phyloP scores from a whole-genome alignment of 2,113 vertebrate species.

The Apistogramma diplotaenia region DNA sequence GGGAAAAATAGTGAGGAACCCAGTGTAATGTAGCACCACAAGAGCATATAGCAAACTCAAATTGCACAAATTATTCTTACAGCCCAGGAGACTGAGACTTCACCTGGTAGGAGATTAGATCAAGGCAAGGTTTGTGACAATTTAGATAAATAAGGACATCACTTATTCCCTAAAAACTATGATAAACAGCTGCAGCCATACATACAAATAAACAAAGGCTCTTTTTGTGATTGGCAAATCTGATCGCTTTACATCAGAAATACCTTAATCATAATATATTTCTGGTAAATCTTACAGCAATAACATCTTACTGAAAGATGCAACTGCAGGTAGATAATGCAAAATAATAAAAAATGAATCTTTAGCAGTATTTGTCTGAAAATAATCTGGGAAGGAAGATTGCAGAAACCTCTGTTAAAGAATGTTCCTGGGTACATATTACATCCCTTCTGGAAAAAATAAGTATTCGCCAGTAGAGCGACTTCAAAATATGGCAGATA shows the following conservation, averaged over 20 bases:
- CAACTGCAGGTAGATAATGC: not conserved
- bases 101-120: not conserved
- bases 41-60: slow-evolving; percentile 32
- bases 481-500: slow-evolving; percentile 49
- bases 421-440: not conserved
- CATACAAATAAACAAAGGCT: slow-evolving; percentile 12
- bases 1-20: not conserved
- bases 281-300: not conserved
- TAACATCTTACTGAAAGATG: not conserved
- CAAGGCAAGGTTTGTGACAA: not conserved
- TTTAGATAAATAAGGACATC: slow-evolving; percentile 6
- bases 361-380: not conserved
- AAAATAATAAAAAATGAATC: not conserved
- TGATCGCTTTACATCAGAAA: not conserved
- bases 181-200: not conserved
- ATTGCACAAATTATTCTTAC: slow-evolving; percentile 17
- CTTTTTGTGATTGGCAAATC: not conserved
- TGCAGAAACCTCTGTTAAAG: not conserved
- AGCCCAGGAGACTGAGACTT: not conserved
- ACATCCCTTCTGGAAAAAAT: slow-evolving; percentile 1
- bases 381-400: not conserved
- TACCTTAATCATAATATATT: slow-evolving; percentile 19
- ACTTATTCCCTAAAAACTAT: not conserved
- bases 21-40: not conserved
- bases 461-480: slow-evolving; percentile 26